These are phyloP conservation scores for Ramphastos sulfuratus DNA, from an alignment of 2,113 vertebrate species.

Conservation along the genomic window DNA sequence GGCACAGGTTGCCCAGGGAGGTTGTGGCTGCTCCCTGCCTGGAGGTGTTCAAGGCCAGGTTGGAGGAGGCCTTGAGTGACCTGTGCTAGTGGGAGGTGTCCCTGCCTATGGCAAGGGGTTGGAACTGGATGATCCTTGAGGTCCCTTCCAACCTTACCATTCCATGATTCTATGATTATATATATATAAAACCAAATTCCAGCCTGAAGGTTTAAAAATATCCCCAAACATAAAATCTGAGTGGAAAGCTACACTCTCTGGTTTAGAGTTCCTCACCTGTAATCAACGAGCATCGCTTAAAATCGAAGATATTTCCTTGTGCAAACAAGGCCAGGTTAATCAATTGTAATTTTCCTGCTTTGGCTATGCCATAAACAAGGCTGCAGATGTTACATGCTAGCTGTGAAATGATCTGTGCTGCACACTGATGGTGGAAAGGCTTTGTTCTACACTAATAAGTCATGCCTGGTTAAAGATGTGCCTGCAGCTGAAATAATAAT, in stretches of 20 bases:
- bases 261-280: not conserved
- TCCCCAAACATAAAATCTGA: not conserved
- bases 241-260: not conserved
- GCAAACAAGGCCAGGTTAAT: not conserved
- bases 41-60: no score
- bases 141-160: no score
- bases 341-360: not conserved
- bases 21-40: no score
- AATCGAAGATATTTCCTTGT: not conserved
- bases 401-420: not conserved
- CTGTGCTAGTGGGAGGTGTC: no score
- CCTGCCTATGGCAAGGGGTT: no score
- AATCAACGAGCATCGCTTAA: not conserved
- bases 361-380: not conserved
- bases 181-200: not conserved
- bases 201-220: fast-evolving
- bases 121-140: no score
- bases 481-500: not conserved
- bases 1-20: no score
- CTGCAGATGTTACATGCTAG: not conserved
- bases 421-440: not conserved
- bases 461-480: not conserved
- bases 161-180: no score
- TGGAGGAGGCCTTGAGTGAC: no score
- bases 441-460: not conserved